phyloP scores from a whole-genome alignment of 2,888 invertebrate species.

The Tipula vernalis region DNA sequence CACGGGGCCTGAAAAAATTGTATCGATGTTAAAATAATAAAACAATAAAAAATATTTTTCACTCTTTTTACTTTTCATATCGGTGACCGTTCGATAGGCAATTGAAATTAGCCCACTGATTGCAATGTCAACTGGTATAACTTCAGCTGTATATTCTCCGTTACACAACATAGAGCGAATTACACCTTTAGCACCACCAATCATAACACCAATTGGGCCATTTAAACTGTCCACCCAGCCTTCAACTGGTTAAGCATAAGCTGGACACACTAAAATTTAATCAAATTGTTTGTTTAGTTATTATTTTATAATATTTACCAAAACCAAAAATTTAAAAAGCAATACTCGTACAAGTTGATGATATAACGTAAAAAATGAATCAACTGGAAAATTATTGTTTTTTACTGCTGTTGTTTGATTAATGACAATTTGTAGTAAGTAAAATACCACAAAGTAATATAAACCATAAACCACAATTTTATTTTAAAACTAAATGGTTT shows the following conservation, averaged over 20 bases:
- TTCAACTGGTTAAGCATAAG: constrained; percentile 59
- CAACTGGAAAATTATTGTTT: too few species aligned
- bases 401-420: too few species aligned
- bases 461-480: background rate
- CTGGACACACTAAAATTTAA: constrained; percentile 57
- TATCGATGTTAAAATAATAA: background rate
- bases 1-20: constrained; percentile 41
- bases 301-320: background rate
- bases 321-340: background rate
- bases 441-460: background rate
- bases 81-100: constrained; percentile 48
- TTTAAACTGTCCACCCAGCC: constrained; percentile 93
- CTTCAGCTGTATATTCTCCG: constrained; percentile 58
- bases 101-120: constrained; percentile 68
- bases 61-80: constrained; percentile 36
- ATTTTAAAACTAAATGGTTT: background rate
- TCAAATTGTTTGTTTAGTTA: background rate
- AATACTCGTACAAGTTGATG: background rate
- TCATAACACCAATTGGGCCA: constrained; percentile 75
- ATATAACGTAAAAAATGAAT: background rate
- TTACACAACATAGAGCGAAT: constrained; percentile 76
- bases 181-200: constrained; percentile 80
- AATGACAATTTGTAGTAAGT: too few species aligned
- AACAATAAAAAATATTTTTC: background rate
- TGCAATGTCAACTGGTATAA: constrained; percentile 71